Evolutionary conservation across 92 coral and sea anemone genomes (phyloP), one percentile per base, ranked within the genome.

Genomic region (Phenganax subtilis): DNA sequence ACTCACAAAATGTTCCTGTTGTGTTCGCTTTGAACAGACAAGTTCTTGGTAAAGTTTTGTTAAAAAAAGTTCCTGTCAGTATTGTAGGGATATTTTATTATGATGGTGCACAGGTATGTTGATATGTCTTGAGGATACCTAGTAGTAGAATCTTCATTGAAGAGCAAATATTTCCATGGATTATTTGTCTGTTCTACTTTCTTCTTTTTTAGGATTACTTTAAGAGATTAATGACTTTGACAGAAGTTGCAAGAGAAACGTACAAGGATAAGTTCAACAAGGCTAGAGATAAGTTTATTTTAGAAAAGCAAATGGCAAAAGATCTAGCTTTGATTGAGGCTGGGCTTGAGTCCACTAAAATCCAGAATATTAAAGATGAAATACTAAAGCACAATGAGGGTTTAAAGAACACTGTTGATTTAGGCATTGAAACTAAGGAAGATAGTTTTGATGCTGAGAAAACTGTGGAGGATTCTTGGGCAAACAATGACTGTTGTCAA

Each of bases 61-160:
- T 87, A 37, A 94, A 94, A 89, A 94, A 91, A 81, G 98, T 94
- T 8, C 98, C 98, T 8, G 98, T 94, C 58, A 94, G 98, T 75
- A 88, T 93, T 60, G 88, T 92, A 44, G 98, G 98, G 62, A 89
- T 94, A 31, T 92, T 94, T 63, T 90, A 88, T 85, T 94, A 94
- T 30, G 97, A 94, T 82, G 98, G 98, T 37, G 98, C 98, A 15
- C 94, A 94, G 92, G 97, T 93, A 47, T 47, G 47, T 2, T 2
- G 47, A 37, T 37, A 37, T 5, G 2, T 37, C 47, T 37, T 37
- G 47, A 20, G 47, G 47, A 37, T 37, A 37, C 25, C 8, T 11
- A 58, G 12, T 16, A 44, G 0, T 8, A 54, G 70, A n/a, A 44
- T 37, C 28, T 67, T 29, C 20, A 12, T 60, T 37, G 51, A 20